These are phyloP conservation scores for Oxycera nigricornis DNA, from an alignment of 2,888 invertebrate species.

Conservation along the genomic window DNA sequence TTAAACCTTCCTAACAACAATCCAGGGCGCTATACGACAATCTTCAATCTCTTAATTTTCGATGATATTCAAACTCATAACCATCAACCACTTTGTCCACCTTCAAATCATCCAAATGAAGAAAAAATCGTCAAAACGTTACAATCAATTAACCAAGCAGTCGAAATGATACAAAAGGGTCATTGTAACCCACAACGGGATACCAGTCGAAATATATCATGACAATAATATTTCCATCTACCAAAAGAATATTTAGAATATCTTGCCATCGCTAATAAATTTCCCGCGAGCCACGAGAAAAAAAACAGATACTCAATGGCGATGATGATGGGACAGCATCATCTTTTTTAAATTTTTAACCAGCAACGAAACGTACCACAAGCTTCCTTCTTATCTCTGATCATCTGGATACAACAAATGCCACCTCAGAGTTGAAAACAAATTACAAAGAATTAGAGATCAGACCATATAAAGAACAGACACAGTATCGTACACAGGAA, in stretches of 20 bases:
- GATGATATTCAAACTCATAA: no score
- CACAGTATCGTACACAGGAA: background rate
- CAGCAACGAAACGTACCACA: conserved; percentile 19
- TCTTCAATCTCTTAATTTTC: no score
- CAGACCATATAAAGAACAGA: conserved; percentile 38
- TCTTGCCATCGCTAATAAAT: conserved; percentile 31
- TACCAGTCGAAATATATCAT: conserved; percentile 24
- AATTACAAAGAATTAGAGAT: conserved; percentile 40
- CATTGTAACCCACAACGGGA: conserved; percentile 40
- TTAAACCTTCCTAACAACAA: no score
- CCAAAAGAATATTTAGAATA: conserved; percentile 27
- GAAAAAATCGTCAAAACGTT: conserved; percentile 24
- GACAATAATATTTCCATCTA: conserved; percentile 38
- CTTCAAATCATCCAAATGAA: background rate
- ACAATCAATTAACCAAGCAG: conserved; percentile 40
- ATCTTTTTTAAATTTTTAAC: conserved; percentile 14
- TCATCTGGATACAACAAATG: conserved; percentile 34
- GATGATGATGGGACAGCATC: conserved; percentile 33
- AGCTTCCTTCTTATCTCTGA: conserved; percentile 35
- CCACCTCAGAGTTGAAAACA: conserved; percentile 40
- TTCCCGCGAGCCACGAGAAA: background rate
- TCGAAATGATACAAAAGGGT: conserved; percentile 27
- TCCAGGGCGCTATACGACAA: no score
- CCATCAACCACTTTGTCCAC: no score
- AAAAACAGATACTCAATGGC: conserved; percentile 23